These are phyloP conservation scores for Hoplostethus mediterraneus DNA, from an alignment of 2,797 vertebrate genomes.

Conservation along the genomic window DNA sequence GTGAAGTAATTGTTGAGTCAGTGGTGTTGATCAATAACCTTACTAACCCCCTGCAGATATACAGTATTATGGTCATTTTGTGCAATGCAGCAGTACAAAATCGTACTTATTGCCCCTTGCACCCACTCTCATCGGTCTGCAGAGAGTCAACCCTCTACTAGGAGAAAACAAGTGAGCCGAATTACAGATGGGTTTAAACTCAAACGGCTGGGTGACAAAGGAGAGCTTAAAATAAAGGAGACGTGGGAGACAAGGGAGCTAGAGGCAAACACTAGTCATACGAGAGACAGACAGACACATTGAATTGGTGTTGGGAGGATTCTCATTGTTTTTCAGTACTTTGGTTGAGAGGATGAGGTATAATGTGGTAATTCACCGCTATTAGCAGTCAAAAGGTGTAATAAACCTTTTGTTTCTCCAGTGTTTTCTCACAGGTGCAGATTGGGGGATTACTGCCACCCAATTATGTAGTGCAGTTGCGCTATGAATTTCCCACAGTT, in stretches of 20 bases:
- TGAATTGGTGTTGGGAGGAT: slow-evolving; percentile 32
- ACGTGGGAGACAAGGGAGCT: slow-evolving; percentile 15
- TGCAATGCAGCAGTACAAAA: neutral
- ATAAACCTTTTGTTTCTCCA: slow-evolving; percentile 39
- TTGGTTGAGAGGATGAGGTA: slow-evolving; percentile 21
- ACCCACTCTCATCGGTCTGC: neutral
- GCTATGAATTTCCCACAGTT: slow-evolving; percentile 64
- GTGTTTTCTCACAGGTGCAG: slow-evolving; percentile 65
- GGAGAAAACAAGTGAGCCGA: neutral
- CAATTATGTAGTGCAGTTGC: slow-evolving; percentile 29
- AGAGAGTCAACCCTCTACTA: neutral
- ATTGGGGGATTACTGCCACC: slow-evolving; percentile 56
- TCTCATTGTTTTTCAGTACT: slow-evolving; percentile 9
- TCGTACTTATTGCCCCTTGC: slow-evolving; percentile 1
- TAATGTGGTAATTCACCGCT: slow-evolving; percentile 6
- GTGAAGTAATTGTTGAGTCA: too few relatives aligned
- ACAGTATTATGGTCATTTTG: too few relatives aligned
- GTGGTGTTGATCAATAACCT: too few relatives aligned
- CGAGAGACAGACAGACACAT: neutral
- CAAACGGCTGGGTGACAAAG: neutral
- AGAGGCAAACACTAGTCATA: slow-evolving; percentile 3
- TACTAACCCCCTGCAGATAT: neutral
- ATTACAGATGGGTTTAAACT: neutral
- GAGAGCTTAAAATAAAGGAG: slow-evolving; percentile 6
- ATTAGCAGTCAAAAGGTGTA: slow-evolving; percentile 42